Conservation (phyloP, 2,113 vertebrate species). For the Laticauda colubrina region DNA sequence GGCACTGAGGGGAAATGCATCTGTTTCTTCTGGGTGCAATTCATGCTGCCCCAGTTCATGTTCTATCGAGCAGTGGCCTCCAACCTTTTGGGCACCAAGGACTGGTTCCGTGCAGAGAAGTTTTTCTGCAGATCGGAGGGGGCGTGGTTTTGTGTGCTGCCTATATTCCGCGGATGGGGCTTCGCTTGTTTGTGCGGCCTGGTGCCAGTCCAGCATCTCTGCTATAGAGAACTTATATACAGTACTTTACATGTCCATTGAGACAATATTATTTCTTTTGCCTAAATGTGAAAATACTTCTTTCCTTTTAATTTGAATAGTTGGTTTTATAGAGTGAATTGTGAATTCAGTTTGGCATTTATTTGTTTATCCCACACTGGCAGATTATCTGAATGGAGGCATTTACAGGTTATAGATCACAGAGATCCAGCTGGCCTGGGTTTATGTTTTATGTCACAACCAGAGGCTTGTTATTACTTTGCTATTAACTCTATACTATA, state of each 20-base stretch:
- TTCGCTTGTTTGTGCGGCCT: not conserved
- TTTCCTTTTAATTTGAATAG: not conserved
- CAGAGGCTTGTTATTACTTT: conserved; percentile 73
- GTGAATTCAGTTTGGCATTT: conserved; percentile 22
- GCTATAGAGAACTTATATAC: not conserved
- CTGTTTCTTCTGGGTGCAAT: not conserved
- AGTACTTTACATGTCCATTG: not conserved
- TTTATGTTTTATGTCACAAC: conserved; percentile 78
- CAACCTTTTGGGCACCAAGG: not conserved
- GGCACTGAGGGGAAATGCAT: not conserved
- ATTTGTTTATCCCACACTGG: conserved; percentile 34
- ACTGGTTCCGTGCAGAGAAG: not conserved
- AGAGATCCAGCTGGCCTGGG: conserved; percentile 66
- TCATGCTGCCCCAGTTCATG: not conserved
- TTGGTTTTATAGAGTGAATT: not conserved
- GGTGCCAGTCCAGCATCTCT: not conserved
- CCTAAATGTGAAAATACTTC: conserved; percentile 3
- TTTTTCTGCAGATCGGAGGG: not conserved
- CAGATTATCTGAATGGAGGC: conserved; percentile 36
- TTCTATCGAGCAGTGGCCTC: not conserved
- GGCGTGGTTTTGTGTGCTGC: not conserved
- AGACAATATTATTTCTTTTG: not conserved
- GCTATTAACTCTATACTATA: conserved; percentile 75
- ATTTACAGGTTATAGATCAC: conserved; percentile 66
- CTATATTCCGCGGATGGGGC: not conserved